Percentiles rank a stretch among this genome's conserved stretches.
Conservation (phyloP, 2,888 invertebrate genomes). For the Quadroppia sp. region DNA sequence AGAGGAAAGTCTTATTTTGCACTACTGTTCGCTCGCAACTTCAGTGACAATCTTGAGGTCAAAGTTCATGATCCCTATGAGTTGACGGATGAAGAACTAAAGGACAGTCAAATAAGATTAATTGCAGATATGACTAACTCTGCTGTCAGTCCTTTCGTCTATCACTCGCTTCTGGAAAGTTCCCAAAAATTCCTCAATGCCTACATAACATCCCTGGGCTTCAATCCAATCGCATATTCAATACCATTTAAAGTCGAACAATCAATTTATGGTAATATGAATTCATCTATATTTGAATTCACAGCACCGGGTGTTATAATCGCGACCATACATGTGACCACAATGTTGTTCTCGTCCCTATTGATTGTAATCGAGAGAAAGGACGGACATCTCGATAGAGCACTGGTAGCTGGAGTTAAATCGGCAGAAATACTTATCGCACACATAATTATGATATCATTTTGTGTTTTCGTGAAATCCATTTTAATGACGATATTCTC, state of each 20-base stretch:
- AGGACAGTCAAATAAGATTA: constrained; percentile 78
- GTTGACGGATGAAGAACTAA: constrained; percentile 76
- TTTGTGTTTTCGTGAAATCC: constrained; percentile 83
- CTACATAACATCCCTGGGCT: constrained; percentile 66
- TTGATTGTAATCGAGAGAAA: constrained; percentile 83
- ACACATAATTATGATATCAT: constrained; percentile 74
- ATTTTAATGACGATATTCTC: constrained; percentile 83
- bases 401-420: constrained; percentile 58
- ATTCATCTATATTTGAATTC: constrained; percentile 89
- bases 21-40: constrained; percentile 80
- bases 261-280: constrained; percentile 50
- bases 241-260: constrained; percentile 50
- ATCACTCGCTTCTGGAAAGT: constrained; percentile 74
- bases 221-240: constrained; percentile 72
- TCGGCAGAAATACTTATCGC: constrained; percentile 53
- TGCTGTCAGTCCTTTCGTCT: constrained; percentile 57
- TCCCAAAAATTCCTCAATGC: constrained; percentile 77
- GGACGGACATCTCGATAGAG: constrained; percentile 83
- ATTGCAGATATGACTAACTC: constrained; percentile 88
- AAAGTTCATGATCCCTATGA: constrained; percentile 68
- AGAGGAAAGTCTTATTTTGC: constrained; percentile 81
- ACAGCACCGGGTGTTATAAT: constrained; percentile 94
- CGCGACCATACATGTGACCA: constrained; percentile 81
- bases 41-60: constrained; percentile 77
- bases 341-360: constrained; percentile 85